phyloP scores from a whole-genome alignment of 2,888 invertebrate genomes.

The Uloborus plumipes region DNA sequence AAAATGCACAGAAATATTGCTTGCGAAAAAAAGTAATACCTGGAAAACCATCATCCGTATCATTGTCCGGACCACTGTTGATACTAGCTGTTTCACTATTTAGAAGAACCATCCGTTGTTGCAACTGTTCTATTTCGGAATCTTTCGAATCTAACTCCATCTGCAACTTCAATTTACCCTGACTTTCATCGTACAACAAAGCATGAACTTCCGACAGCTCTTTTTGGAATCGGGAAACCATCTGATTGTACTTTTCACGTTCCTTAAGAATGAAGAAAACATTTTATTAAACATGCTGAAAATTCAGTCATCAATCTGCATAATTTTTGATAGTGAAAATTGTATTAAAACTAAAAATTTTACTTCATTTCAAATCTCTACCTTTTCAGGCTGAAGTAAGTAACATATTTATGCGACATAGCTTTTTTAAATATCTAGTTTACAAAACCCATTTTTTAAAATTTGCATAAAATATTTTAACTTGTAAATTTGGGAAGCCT shows the following conservation, averaged over 20 bases:
- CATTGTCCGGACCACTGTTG: constrained; percentile 87
- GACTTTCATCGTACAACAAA: constrained; percentile 83
- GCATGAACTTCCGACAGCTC: constrained; percentile 89
- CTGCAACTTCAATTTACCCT: constrained; percentile 82
- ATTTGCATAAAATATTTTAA: no score
- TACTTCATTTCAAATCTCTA: not conserved
- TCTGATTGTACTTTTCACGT: constrained; percentile 92
- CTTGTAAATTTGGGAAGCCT: no score
- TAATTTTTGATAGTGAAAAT: no score
- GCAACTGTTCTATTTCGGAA: constrained; percentile 89
- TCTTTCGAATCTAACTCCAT: constrained; percentile 98
- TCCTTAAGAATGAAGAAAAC: constrained; percentile 75
- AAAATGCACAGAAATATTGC: no score
- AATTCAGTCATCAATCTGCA: no score
- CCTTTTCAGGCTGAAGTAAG: no score
- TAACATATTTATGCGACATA: no score
- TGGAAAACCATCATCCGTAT: constrained; percentile 71
- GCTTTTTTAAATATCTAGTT: no score
- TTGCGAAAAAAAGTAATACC: constrained; percentile 36
- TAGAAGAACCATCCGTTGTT: constrained; percentile 82
- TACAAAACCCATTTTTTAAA: no score
- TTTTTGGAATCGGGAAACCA: constrained; percentile 85
- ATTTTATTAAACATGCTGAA: no score
- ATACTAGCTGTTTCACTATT: constrained; percentile 91
- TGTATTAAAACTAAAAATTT: no score